phyloP scores from a whole-genome alignment of 2,888 invertebrate genomes.

The Chalcosyrphus nemorum region DNA sequence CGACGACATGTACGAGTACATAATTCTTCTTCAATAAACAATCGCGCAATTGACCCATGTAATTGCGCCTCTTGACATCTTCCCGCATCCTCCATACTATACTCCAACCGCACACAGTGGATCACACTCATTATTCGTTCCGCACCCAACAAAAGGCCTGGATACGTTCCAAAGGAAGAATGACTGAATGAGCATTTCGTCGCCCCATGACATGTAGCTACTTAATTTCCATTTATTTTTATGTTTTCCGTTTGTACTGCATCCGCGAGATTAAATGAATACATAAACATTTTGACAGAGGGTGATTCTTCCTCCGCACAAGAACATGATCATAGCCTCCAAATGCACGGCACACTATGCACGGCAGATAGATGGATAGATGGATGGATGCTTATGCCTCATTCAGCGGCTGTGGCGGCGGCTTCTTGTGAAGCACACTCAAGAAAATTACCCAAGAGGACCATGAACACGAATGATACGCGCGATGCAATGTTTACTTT shows the following conservation, averaged over 20 bases:
- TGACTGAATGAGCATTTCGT: constrained; percentile 55
- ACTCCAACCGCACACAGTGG: too few species aligned
- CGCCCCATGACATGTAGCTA: constrained; percentile 41
- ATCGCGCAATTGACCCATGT: neutral
- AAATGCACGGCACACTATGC: constrained; percentile 16
- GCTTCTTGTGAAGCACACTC: constrained; percentile 61
- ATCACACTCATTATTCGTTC: neutral
- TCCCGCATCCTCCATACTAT: neutral
- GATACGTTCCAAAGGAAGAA: constrained; percentile 14
- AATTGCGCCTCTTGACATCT: neutral
- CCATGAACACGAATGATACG: constrained; percentile 61
- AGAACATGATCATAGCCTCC: neutral
- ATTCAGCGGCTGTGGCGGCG: constrained; percentile 55
- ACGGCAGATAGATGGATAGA: constrained; percentile 44
- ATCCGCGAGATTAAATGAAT: constrained; percentile 57
- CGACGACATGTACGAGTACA: neutral
- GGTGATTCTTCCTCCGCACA: constrained; percentile 34
- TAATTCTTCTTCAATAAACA: neutral
- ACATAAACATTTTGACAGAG: constrained; percentile 63
- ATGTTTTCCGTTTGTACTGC: constrained; percentile 43
- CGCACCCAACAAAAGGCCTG: neutral
- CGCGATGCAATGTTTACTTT: constrained; percentile 69
- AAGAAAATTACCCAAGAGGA: constrained; percentile 49
- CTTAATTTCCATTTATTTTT: constrained; percentile 59
- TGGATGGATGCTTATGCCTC: constrained; percentile 50